A percentile compares a stretch with the other conserved stretches of the same genome.
phyloP scores from a whole-genome alignment of 2,888 invertebrate species.

The Ametastegia equiseti region DNA sequence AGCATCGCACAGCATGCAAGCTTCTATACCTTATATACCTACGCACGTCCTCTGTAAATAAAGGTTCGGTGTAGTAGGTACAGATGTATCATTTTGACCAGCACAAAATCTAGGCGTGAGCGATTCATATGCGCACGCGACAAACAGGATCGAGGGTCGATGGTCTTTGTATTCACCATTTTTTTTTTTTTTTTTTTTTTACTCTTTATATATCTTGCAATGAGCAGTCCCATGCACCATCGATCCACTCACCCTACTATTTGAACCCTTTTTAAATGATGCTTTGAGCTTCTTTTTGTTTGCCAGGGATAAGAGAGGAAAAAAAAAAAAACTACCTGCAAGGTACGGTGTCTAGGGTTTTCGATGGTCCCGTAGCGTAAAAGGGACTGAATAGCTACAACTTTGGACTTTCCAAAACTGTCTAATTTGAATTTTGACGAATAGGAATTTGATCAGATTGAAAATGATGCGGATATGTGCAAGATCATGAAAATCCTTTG shows the following conservation, averaged over 20 bases:
- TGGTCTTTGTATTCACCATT: background rate
- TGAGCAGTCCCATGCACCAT: slow-evolving; percentile 21
- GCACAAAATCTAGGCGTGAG: slow-evolving; percentile 23
- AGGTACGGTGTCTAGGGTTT: background rate
- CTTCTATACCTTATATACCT: too few relatives aligned
- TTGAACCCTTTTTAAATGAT: background rate
- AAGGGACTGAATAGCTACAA: too few relatives aligned
- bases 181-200: too few relatives aligned
- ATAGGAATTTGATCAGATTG: too few relatives aligned
- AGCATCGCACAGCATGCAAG: background rate
- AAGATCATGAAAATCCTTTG: too few relatives aligned
- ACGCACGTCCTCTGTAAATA: slow-evolving; percentile 14
- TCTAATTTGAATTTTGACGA: too few relatives aligned
- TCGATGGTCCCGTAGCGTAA: background rate
- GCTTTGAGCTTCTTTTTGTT: background rate
- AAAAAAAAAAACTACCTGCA: too few relatives aligned
- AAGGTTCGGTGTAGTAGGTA: background rate
- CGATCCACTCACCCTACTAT: background rate
- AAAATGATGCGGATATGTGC: too few relatives aligned
- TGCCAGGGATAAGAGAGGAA: too few relatives aligned
- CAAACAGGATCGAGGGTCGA: slow-evolving; percentile 32
- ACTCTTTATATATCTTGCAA: too few relatives aligned
- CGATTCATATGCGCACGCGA: background rate
- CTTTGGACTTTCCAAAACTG: too few relatives aligned
- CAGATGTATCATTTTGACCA: slow-evolving; percentile 15